These are phyloP conservation scores for Pica pica DNA, from an alignment of 2,113 vertebrate genomes.

Conservation along the genomic window DNA sequence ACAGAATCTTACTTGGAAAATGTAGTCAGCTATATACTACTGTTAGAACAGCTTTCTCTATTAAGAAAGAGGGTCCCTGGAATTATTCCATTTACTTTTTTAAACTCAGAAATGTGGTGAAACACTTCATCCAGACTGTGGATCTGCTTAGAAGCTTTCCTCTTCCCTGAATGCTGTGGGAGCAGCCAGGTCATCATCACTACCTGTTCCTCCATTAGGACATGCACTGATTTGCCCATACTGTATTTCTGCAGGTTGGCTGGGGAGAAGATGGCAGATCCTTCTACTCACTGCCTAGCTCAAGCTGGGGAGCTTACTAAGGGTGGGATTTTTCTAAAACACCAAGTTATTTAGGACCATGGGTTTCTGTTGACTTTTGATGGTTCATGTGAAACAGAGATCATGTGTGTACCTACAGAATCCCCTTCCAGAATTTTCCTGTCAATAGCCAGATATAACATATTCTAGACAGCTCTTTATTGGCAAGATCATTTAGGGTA, in stretches of 20 bases:
- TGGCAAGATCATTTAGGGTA: neutral
- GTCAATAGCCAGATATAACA: neutral
- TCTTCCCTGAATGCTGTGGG: neutral
- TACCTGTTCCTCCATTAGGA: neutral
- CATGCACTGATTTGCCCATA: neutral
- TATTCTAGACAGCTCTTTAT: neutral
- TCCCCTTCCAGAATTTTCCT: neutral
- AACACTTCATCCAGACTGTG: neutral
- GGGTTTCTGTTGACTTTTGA: neutral
- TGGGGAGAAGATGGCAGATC: neutral
- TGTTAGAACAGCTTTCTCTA: neutral
- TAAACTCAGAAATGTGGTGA: neutral
- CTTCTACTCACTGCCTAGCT: accelerated
- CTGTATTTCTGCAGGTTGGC: neutral
- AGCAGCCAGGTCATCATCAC: neutral
- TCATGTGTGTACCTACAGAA: neutral
- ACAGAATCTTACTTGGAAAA: neutral
- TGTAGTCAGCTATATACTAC: accelerated
- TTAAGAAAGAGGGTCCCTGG: neutral
- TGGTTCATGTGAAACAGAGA: neutral
- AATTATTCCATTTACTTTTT: neutral
- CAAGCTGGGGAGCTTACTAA: neutral
- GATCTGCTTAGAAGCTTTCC: neutral
- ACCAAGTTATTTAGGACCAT: neutral
- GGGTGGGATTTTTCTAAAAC: neutral